Evolutionary conservation across 2,888 invertebrate species (phyloP).

Genomic region (Diarsia dahlii): DNA sequence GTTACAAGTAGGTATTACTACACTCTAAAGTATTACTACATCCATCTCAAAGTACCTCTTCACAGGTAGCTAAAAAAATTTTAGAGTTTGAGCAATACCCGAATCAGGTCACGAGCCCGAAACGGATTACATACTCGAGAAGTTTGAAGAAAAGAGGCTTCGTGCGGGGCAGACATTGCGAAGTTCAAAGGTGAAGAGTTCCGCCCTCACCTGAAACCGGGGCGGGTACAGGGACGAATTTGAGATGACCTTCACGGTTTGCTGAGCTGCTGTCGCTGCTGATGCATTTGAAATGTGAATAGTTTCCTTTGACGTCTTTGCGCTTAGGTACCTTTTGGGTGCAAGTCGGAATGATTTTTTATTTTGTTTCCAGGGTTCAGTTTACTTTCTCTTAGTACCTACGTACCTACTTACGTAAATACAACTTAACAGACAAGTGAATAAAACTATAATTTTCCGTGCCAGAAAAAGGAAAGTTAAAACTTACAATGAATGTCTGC

Average conservation of each 20-base stretch:
- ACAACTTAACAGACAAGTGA: background rate
- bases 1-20: background rate
- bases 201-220: conserved; percentile 62
- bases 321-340: background rate
- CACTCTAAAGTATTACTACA: conserved; percentile 29
- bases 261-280: background rate
- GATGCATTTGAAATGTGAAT: conserved; percentile 10
- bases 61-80: conserved; percentile 61
- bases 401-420: background rate
- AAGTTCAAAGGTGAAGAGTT: conserved; percentile 78
- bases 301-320: background rate
- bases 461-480: background rate
- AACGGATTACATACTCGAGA: conserved; percentile 71
- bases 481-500: background rate
- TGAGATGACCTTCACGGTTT: conserved; percentile 2
- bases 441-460: background rate
- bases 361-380: background rate
- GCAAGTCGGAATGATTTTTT: background rate
- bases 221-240: conserved; percentile 59
- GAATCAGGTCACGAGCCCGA: conserved; percentile 73
- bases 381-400: background rate
- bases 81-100: conserved; percentile 59
- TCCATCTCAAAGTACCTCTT: background rate
- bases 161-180: conserved; percentile 65
- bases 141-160: conserved; percentile 67